Percentiles rank a stretch among this genome's conserved stretches.
Evolutionary conservation across 2,113 vertebrate species (phyloP).

Genomic region (Castor canadensis): DNA sequence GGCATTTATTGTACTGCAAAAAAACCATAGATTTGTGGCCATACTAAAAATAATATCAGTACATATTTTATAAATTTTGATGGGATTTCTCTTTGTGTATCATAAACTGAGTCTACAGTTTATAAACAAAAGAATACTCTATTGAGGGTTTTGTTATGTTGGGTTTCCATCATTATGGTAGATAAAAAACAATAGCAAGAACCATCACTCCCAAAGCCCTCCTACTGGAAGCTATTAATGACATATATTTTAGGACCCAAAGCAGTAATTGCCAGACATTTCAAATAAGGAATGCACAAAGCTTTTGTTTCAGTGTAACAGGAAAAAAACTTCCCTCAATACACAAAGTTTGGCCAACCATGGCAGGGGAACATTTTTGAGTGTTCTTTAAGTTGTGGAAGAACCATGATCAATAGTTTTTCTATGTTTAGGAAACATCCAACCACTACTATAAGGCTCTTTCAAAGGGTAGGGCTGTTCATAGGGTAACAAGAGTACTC

Average conservation of each 20-base stretch:
- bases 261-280: neutral
- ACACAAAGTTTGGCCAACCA: neutral
- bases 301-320: neutral
- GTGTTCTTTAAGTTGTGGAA: neutral
- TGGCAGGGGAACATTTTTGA: neutral
- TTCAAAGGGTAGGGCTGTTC: neutral
- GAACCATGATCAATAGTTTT: neutral
- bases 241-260: neutral
- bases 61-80: slow-evolving; percentile 38
- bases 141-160: neutral
- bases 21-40: neutral
- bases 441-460: neutral
- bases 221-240: neutral
- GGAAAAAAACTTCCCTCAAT: neutral
- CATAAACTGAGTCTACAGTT: neutral
- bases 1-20: neutral
- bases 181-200: neutral
- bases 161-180: neutral
- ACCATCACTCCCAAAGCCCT: neutral
- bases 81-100: neutral
- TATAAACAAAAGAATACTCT: neutral
- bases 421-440: neutral
- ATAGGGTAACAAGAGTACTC: neutral
- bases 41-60: neutral
- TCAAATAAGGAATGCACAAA: neutral